These are phyloP conservation scores for Ophioninae sp. DNA, from an alignment of 2,888 invertebrate genomes.

Conservation along the genomic window DNA sequence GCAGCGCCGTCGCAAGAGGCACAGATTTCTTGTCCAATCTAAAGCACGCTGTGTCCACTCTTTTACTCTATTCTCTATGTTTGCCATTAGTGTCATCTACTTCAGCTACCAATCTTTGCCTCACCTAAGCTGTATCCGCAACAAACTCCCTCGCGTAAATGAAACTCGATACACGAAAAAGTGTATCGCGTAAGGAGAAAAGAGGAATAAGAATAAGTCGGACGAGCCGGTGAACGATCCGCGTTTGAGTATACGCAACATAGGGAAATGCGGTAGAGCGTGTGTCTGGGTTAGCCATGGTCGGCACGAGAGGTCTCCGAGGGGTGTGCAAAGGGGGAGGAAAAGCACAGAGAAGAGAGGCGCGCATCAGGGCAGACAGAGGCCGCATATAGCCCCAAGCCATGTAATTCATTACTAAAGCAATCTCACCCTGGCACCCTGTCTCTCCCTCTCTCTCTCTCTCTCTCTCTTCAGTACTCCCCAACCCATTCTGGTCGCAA, in stretches of 20 bases:
- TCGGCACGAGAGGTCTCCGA: slow-evolving; percentile 41
- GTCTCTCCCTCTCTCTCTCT: slow-evolving; percentile 68
- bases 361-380: slow-evolving; percentile 72
- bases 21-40: too few species aligned
- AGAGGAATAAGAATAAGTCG: slow-evolving; percentile 48
- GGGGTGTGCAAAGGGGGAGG: slow-evolving; percentile 55
- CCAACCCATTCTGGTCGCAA: slow-evolving; percentile 48
- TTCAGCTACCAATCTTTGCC: background rate
- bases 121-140: background rate
- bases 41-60: too few species aligned
- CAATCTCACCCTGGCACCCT: slow-evolving; percentile 76
- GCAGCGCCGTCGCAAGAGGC: too few species aligned
- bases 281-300: slow-evolving; percentile 54
- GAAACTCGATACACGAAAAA: background rate
- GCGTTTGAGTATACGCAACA: slow-evolving; percentile 41
- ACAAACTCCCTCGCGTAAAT: background rate
- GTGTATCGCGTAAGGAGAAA: background rate
- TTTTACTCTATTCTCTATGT: too few species aligned
- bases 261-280: slow-evolving; percentile 57
- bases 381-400: slow-evolving; percentile 75
- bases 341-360: slow-evolving; percentile 58
- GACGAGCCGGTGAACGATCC: slow-evolving; percentile 22
- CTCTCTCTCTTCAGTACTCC: slow-evolving; percentile 67
- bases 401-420: slow-evolving; percentile 82
- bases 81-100: background rate